Base-by-base conservation (phyloP, 2,888 invertebrate genomes). In the Folsomia candida region DNA sequence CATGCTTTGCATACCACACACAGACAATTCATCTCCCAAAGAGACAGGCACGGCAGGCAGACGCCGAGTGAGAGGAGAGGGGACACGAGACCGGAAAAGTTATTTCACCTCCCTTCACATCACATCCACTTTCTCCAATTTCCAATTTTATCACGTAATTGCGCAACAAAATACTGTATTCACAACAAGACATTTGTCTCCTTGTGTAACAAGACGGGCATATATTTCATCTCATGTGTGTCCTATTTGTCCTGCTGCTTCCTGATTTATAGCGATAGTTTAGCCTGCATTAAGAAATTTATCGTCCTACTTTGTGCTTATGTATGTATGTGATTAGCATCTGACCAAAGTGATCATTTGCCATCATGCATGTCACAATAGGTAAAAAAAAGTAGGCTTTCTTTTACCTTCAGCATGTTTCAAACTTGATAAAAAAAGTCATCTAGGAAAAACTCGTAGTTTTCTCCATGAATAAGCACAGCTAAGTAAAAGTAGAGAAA, bases 401-500 rank as follows among this genome's bases (percentile, higher is more conserved):
- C 37, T 9, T 14, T 37, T 37, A 37, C 37, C 14, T 37, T 37
- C 37, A 37, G 6, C n/a, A n/a, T n/a, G n/a, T n/a, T n/a, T 37
- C 4, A 37, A 37, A 37, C 4, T 4, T 9, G 37, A 37, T 14
- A 37, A n/a, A n/a, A 37, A 37, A 9, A 37, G 37, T 14, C 37
- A 37, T 37, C 14, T 14, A 37, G 22, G 2, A 59, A 59, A 29
- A 62, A 62, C 26, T 27, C 29, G 28, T 62, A 27, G 62, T 62
- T 62, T 62, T 62, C 62, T 28, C n/a, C 62, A 6, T 62, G 28
- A 28, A 62, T 62, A 11, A 25, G 26, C 62, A 20, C 27, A 62
- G n/a, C 62, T 59, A 2, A 22, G 28, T 37, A 37, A 37, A 37
- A 14, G 37, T 37, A 37, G 14, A n/a, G n/a, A 37, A 62, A 14